Base-by-base conservation (phyloP, 2,797 vertebrate species). In the Urosaurus nigricauda region DNA sequence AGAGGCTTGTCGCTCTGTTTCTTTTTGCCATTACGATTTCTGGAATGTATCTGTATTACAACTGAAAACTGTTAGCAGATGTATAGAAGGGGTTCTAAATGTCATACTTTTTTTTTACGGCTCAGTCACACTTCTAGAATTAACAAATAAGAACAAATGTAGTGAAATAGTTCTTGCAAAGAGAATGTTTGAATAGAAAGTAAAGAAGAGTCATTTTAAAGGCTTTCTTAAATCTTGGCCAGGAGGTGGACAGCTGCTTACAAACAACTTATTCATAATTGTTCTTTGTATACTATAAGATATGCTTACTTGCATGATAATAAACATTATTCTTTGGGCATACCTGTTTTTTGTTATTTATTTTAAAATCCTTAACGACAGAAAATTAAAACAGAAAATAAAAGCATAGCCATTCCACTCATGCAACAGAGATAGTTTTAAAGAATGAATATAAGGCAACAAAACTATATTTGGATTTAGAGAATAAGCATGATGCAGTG, bases 171-270 rank as follows among this genome's bases (percentile, higher is more conserved):
- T 40, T 16, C 5, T 91, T 91, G 70, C 87, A 12, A 53, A 71
- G 74, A 17, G 68, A 65, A 88, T 85, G 87, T 29, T 12, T 75
- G 53, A 35, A 70, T 53, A 56, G 56, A 32, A 83, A 26, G 1
- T 43, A 83, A 32, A 9, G 11, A 51, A 40, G 63, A 32, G 56
- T 75, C 74, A 88, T 68, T 58, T 24, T 90, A 65, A 86, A 78
- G 5, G 35, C 70, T 1, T 2, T 35, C 75, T 35, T 85, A 65
- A 71, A 97, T 63, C 93, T 94, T 35, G 86, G 95, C 70, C 93
- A 63, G 13, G 35, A 60, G 47, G 35, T 47, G 53, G 79, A 32
- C 43, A 79, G 60, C 51, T 21, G 35, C 93, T 79, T 90, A 91
- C 43, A 83, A 92, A n/a, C 93, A 84, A 92, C 21, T 43, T 75